Evolutionary conservation across 2,797 vertebrate genomes (phyloP).

Genomic region (Sciurus carolinensis): DNA sequence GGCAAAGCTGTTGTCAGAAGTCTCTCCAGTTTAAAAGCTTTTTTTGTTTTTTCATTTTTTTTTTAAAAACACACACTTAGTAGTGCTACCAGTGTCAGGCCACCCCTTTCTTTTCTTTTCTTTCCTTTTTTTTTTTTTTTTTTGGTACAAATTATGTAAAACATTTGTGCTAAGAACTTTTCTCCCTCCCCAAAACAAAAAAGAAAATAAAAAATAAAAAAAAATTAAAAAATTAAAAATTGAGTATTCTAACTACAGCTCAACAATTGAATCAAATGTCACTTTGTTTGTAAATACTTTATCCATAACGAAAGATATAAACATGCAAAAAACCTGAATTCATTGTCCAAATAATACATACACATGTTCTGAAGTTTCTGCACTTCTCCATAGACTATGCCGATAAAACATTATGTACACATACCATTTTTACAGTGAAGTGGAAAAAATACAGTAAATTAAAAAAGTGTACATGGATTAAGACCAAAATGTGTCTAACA

Average conservation of each 20-base stretch:
- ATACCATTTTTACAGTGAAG: conserved; percentile 98
- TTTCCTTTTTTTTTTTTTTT: conserved; percentile 85
- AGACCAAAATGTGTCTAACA: conserved; percentile 96
- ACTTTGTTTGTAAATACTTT: conserved; percentile 97
- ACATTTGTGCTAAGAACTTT: conserved; percentile 98
- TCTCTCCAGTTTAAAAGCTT: conserved; percentile 96
- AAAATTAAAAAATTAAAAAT: conserved; percentile 91
- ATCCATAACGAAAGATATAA: conserved; percentile 99
- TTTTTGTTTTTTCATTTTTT: conserved; percentile 90
- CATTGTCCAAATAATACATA: conserved; percentile 98
- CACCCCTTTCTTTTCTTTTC: conserved; percentile 86
- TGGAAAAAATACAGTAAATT: conserved; percentile 95
- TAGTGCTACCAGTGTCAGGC: conserved; percentile 90
- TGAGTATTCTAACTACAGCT: conserved; percentile 93
- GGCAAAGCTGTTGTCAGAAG: conserved; percentile 96
- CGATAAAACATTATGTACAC: conserved; percentile 99
- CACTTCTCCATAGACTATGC: conserved; percentile 98
- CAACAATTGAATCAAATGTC: conserved; percentile 95
- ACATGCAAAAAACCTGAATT: conserved; percentile 99
- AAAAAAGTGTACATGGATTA: conserved; percentile 96
- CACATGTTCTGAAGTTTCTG: conserved; percentile 97
- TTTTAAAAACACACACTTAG: conserved; percentile 89
- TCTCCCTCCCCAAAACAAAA: conserved; percentile 89
- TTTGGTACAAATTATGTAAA: conserved; percentile 99
- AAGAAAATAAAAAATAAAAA: conserved; percentile 88